Base-by-base conservation (phyloP, 2,113 vertebrate genomes). In the Hystrix cristata region DNA sequence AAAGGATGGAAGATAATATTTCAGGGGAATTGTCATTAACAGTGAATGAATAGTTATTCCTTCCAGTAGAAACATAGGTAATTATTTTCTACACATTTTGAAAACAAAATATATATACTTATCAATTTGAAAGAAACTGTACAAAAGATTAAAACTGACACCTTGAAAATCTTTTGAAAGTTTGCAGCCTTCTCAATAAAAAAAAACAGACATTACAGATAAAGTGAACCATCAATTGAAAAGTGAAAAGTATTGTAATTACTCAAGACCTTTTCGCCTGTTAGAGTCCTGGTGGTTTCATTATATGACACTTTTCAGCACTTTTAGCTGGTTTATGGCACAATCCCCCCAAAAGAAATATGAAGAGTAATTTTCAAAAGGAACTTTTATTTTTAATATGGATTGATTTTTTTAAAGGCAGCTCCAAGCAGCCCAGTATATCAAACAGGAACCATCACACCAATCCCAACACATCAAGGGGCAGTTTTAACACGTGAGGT, bases 381-480 rank as follows among this genome's bases (percentile, higher is more conserved):
- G 98, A 98, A 98, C 97, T 98, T 98, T 98, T 97, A 97, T 98
- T 98, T 98, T 98, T 99, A 98, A 98, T 98, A 97, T 98, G 98
- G 98, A 98, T 98, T 98, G 98, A 98, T 98, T 98, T 98, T 97
- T 97, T 88, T 95, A 94, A 98, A 98, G 98, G 94, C 98, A 98
- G 98, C 98, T 96, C 97, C 97, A 87, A 16, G 97, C 97, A 98
- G 97, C 96, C 95, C 96, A 90, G 94, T 98, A 95, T 98, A 98
- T 98, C 98, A 98, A 98, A 98, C 98, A 97, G 95, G 97, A 97
- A 23, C 87, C 94, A 91, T 97, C 96, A 96, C 94, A 95, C 98
- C 97, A 97, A 98, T 98, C 98, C 97, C 98, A 98, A 93, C 98
- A 98, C 98, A 98, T 98, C 97, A 98, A 93, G 93, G 98, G 97